A percentile compares a stretch with the other conserved stretches of the same genome.
Evolutionary conservation across 2,113 vertebrate genomes (phyloP).

Genomic region (Poeciliopsis occidentalis): DNA sequence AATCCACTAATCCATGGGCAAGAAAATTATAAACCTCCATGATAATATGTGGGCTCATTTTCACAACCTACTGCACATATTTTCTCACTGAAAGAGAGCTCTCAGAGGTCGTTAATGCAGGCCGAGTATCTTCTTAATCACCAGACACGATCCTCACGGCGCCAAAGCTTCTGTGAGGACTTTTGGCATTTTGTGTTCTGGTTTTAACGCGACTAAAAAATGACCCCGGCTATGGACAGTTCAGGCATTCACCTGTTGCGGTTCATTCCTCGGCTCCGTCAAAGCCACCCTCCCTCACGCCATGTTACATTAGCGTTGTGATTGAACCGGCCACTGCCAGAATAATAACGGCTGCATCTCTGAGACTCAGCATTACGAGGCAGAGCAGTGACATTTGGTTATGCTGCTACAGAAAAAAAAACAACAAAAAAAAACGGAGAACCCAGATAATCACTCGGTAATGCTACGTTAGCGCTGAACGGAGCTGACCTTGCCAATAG

Average conservation of each 20-base stretch:
- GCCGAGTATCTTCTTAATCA: conserved; percentile 30
- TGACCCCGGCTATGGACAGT: background rate
- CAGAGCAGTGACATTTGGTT: conserved; percentile 65
- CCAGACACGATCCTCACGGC: conserved; percentile 30
- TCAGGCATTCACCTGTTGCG: conserved; percentile 37
- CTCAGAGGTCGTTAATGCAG: conserved; percentile 9
- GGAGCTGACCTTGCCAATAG: conserved; percentile 63
- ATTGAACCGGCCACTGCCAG: conserved; percentile 50
- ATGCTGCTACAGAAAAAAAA: conserved; percentile 18
- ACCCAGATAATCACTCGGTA: conserved; percentile 56
- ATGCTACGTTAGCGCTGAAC: conserved; percentile 68
- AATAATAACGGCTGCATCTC: conserved; percentile 68
- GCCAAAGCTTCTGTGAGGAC: conserved; percentile 20
- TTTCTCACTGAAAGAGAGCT: conserved; percentile 6
- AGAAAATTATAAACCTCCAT: conserved; percentile 9
- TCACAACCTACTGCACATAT: conserved; percentile 1
- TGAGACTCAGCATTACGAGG: conserved; percentile 61
- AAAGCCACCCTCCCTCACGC: conserved; percentile 60
- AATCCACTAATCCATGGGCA: conserved; percentile 34
- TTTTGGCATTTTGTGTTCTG: conserved; percentile 11
- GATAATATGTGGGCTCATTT: conserved; percentile 19
- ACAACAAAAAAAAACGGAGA: conserved; percentile 6
- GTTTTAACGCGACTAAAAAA: background rate
- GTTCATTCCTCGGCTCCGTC: conserved; percentile 38
- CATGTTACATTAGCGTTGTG: conserved; percentile 36